These are phyloP conservation scores for Sciurus niger DNA, from an alignment of 2,113 vertebrate genomes.

Conservation along the genomic window DNA sequence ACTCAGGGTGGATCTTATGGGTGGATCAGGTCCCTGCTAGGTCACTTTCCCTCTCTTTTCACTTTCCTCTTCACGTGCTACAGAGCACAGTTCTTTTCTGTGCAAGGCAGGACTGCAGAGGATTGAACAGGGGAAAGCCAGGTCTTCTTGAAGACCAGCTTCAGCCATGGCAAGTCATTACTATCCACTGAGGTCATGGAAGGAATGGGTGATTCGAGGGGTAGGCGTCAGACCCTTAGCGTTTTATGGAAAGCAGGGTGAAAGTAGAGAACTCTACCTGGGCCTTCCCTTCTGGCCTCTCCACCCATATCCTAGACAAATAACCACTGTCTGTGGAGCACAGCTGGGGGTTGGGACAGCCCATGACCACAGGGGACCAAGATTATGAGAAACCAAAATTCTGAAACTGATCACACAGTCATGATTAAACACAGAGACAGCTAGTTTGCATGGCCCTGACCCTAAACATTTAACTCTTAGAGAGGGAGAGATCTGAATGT, in stretches of 20 bases:
- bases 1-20: neutral
- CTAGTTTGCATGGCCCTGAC: neutral
- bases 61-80: too few species aligned
- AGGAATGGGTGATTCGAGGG: neutral
- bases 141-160: too few species aligned
- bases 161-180: slow-evolving; percentile 22
- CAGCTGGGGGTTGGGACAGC: neutral
- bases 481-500: neutral
- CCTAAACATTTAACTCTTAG: neutral
- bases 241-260: slow-evolving; percentile 11
- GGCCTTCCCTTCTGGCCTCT: neutral
- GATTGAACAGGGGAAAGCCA: too few species aligned
- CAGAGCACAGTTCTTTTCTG: too few species aligned
- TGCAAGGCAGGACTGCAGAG: too few species aligned
- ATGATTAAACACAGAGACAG: neutral
- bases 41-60: too few species aligned
- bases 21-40: too few species aligned
- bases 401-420: neutral
- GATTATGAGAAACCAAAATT: neutral
- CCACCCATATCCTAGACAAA: neutral
- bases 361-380: neutral
- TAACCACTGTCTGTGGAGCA: neutral
- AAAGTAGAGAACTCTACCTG: neutral
- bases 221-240: neutral
- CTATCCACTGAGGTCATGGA: slow-evolving; percentile 48